These are phyloP conservation scores for Parazoanthus atlanticus DNA, from an alignment of 92 coral and sea anemone genomes.

Conservation along the genomic window DNA sequence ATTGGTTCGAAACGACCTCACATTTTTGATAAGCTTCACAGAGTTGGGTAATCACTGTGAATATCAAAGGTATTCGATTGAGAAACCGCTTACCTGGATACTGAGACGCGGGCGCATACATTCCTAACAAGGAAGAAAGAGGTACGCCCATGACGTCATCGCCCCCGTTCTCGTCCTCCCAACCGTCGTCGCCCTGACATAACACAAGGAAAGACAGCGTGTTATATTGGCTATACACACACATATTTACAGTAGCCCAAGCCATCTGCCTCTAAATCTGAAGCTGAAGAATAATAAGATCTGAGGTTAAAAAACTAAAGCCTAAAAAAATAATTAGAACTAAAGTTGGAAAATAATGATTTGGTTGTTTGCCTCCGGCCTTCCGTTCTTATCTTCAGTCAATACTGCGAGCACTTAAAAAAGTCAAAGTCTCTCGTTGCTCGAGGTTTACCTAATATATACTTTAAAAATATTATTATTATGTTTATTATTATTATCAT, in stretches of 20 bases:
- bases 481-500: no score
- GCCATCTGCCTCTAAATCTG: not conserved
- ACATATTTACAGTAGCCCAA: not conserved
- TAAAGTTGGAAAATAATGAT: no score
- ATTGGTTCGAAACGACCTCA: not conserved
- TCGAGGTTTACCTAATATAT: no score
- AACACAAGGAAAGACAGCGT: not conserved
- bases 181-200: slow-evolving; percentile 85
- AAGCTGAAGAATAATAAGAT: no score
- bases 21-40: not conserved
- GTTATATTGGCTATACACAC: not conserved
- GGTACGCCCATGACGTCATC: slow-evolving; percentile 74
- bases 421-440: no score
- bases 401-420: no score
- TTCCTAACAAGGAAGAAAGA: slow-evolving; percentile 67
- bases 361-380: no score
- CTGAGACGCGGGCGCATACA: slow-evolving; percentile 92
- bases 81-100: slow-evolving; percentile 64
- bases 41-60: no score
- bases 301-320: no score
- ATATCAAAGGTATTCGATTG: not conserved
- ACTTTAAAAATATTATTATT: no score
- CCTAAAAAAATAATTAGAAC: no score
- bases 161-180: slow-evolving; percentile 80
- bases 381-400: no score